phyloP scores from a whole-genome alignment of 2,113 vertebrate genomes.

The Lasiurus cinereus region DNA sequence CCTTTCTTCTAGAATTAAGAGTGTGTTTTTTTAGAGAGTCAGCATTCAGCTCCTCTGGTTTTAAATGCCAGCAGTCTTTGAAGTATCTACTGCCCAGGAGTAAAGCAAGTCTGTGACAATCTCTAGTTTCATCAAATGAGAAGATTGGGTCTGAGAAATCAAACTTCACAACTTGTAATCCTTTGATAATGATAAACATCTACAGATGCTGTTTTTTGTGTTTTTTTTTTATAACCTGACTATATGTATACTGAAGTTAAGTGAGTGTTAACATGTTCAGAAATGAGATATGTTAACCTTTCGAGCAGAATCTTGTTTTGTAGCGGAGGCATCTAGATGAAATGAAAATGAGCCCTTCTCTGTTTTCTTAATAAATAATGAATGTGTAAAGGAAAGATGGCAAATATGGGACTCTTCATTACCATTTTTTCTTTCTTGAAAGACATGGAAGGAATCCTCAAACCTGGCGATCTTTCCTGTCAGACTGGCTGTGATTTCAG shows the following conservation, averaged over 20 bases:
- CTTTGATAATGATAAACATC: constrained; percentile 49
- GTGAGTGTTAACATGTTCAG: not conserved
- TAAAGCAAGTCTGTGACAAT: not conserved
- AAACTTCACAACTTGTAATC: not conserved
- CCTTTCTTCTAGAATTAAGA: constrained; percentile 15
- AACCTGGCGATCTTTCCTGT: not conserved
- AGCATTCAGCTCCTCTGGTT: constrained; percentile 50
- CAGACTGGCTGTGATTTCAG: not conserved
- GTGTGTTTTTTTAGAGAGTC: constrained; percentile 19
- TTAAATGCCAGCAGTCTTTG: constrained; percentile 62
- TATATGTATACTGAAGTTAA: constrained; percentile 27
- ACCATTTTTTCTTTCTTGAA: not conserved
- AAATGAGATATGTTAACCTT: constrained; percentile 41
- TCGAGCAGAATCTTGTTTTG: constrained; percentile 7
- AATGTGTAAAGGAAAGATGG: not conserved
- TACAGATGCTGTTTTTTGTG: not conserved
- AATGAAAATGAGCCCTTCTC: not conserved
- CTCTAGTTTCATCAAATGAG: constrained; percentile 53
- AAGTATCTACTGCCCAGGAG: not conserved
- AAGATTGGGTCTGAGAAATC: not conserved
- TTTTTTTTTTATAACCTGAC: constrained; percentile 7
- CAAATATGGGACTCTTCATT: not conserved
- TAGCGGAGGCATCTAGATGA: not conserved
- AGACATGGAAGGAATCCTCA: not conserved
- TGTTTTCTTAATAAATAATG: constrained; percentile 46